Conservation (phyloP, 2,888 invertebrate genomes). For the Napeogenes sylphis region DNA sequence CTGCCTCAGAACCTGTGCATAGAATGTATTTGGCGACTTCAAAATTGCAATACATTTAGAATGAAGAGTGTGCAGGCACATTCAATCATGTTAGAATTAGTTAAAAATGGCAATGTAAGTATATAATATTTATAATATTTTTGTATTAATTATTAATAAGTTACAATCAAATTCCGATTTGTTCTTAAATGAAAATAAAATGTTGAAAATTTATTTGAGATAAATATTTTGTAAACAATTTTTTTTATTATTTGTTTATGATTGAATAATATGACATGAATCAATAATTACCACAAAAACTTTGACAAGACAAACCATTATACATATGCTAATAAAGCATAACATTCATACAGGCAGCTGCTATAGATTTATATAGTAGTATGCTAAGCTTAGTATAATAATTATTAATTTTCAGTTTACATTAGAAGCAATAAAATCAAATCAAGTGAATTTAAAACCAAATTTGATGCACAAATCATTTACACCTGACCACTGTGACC, state of each 20-base stretch:
- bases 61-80: constrained; percentile 45
- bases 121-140: neutral
- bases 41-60: constrained; percentile 42
- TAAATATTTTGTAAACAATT: no score
- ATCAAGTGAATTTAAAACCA: constrained; percentile 43
- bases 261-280: no score
- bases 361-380: no score
- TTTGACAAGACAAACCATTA: no score
- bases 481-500: constrained; percentile 39
- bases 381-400: neutral
- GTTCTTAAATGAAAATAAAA: no score
- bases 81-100: constrained; percentile 43
- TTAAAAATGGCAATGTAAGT: constrained; percentile 49
- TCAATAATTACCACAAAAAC: no score
- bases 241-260: no score
- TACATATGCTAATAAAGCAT: no score
- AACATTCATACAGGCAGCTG: no score
- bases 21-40: constrained; percentile 50
- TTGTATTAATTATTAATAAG: neutral
- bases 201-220: no score
- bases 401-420: constrained; percentile 48
- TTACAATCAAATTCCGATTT: no score
- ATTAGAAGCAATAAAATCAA: constrained; percentile 41
- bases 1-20: constrained; percentile 53
- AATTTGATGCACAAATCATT: constrained; percentile 34